Percentiles rank a stretch among this genome's conserved stretches.
Conservation (phyloP, 2,888 invertebrate species). For the Rhagonycha lutea region DNA sequence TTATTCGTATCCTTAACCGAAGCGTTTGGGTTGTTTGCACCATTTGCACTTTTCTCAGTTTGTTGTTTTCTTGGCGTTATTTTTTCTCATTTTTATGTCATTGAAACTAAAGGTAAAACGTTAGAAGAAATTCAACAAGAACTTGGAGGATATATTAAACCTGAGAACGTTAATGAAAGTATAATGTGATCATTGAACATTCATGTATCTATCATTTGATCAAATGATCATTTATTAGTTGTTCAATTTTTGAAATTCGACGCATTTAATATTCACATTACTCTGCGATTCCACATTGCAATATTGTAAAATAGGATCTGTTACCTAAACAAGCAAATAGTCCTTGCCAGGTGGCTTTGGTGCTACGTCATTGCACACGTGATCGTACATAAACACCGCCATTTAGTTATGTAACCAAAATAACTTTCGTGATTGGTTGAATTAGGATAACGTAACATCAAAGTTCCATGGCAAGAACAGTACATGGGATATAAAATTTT, state of each 20-base stretch:
- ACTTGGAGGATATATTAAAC: conserved; percentile 31
- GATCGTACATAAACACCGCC: too few species aligned
- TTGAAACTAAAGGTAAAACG: conserved; percentile 49
- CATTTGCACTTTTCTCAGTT: conserved; percentile 44
- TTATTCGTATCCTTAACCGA: conserved; percentile 44
- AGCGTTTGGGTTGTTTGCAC: conserved; percentile 41
- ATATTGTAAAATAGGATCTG: not conserved
- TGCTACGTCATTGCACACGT: too few species aligned
- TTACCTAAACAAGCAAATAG: not conserved
- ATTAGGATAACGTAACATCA: too few species aligned
- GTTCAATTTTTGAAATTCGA: too few species aligned
- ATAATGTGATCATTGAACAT: not conserved
- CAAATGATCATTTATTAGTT: too few species aligned
- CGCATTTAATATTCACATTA: not conserved
- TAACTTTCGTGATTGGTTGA: too few species aligned
- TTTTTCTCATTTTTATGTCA: conserved; percentile 42
- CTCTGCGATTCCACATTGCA: not conserved
- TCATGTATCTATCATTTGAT: too few species aligned
- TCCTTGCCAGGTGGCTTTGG: too few species aligned
- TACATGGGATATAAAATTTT: too few species aligned
- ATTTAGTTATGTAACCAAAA: too few species aligned
- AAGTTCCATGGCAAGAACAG: too few species aligned
- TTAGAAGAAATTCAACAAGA: conserved; percentile 50
- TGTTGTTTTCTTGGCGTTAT: conserved; percentile 37
- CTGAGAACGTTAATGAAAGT: not conserved